Conservation (phyloP, 2,888 invertebrate species). For the Acleris cristana region DNA sequence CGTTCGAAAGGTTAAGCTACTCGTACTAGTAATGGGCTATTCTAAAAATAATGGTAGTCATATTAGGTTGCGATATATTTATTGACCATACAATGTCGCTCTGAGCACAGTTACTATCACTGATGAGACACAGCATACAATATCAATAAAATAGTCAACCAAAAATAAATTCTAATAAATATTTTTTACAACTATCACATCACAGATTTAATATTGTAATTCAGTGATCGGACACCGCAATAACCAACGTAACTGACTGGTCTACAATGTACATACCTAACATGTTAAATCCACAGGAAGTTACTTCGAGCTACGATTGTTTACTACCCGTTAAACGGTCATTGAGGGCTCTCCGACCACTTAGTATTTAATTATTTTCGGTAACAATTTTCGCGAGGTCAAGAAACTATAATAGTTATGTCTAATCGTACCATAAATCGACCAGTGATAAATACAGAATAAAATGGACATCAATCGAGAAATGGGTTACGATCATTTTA, state of each 20-base stretch:
- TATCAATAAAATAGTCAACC: constrained; percentile 51
- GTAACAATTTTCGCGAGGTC: constrained; percentile 54
- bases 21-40: background rate
- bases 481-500: constrained; percentile 16
- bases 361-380: constrained; percentile 40
- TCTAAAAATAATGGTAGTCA: constrained; percentile 41
- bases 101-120: constrained; percentile 73
- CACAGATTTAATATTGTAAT: constrained; percentile 63
- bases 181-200: constrained; percentile 62
- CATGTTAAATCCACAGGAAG: background rate
- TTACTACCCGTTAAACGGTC: no score
- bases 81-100: constrained; percentile 59
- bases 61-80: constrained; percentile 54
- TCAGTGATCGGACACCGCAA: constrained; percentile 39
- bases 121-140: constrained; percentile 59
- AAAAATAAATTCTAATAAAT: constrained; percentile 60
- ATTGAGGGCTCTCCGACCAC: constrained; percentile 36
- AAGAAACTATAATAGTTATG: constrained; percentile 19
- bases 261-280: background rate
- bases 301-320: background rate
- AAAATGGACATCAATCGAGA: constrained; percentile 19
- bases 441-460: constrained; percentile 15
- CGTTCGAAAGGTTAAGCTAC: no score
- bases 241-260: background rate
- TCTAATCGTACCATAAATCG: constrained; percentile 8